Percentiles rank a stretch among this genome's conserved stretches.
Conservation (phyloP, 2,113 vertebrate species). For the Syngnathoides biaculeatus region DNA sequence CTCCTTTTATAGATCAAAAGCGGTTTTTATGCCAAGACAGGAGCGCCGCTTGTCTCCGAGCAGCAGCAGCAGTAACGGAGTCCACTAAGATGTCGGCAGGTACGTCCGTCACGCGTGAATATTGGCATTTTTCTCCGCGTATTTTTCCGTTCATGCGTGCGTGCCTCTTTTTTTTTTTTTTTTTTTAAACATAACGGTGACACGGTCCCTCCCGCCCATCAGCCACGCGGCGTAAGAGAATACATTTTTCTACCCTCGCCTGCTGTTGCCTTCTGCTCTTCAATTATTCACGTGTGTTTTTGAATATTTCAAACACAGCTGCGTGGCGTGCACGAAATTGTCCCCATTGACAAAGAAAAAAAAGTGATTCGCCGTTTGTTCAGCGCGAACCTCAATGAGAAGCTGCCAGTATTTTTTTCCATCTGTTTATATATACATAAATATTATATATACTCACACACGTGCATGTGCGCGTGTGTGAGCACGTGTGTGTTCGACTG, state of each 20-base stretch:
- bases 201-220: slow-evolving; percentile 19
- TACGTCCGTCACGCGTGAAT: slow-evolving; percentile 44
- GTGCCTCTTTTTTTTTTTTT: too few species aligned
- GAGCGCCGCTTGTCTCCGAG: slow-evolving; percentile 28
- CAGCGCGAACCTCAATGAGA: slow-evolving; percentile 6
- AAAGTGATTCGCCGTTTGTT: slow-evolving; percentile 6
- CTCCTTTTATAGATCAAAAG: slow-evolving; percentile 10
- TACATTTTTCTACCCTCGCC: slow-evolving; percentile 50
- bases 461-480: neutral
- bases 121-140: neutral
- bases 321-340: slow-evolving; percentile 61
- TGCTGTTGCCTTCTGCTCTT: slow-evolving; percentile 65
- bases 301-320: slow-evolving; percentile 71
- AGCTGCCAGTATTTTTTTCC: slow-evolving; percentile 19
- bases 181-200: neutral
- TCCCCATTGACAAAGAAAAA: slow-evolving; percentile 32
- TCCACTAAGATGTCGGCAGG: slow-evolving; percentile 58
- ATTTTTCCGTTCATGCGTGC: neutral
- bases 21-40: slow-evolving; percentile 15
- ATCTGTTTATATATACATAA: neutral
- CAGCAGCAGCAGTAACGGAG: slow-evolving; percentile 26
- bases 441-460: too few species aligned
- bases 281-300: slow-evolving; percentile 73
- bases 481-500: slow-evolving; percentile 36
- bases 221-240: slow-evolving; percentile 39